Evolutionary conservation across 2,888 invertebrate species (phyloP).

Genomic region (Lysandra bellargus): DNA sequence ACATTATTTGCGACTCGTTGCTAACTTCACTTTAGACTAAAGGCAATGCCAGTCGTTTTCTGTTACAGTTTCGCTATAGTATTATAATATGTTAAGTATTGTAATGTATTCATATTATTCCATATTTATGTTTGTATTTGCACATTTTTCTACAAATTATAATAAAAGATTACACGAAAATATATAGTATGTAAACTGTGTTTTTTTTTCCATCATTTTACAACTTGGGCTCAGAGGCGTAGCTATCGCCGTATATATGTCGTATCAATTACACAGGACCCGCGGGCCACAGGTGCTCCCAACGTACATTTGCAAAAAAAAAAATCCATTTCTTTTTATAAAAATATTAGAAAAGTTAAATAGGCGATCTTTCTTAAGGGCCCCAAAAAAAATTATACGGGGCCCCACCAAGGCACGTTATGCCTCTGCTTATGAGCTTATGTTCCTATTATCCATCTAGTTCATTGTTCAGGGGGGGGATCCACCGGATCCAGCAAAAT

Average conservation of each 20-base stretch:
- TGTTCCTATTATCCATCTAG: no score
- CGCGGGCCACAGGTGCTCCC: no score
- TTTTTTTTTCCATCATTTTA: conserved; percentile 38
- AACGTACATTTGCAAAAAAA: no score
- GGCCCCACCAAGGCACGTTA: no score
- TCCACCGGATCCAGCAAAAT: no score
- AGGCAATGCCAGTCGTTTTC: not conserved
- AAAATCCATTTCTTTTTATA: no score
- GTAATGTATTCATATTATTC: conserved; percentile 56
- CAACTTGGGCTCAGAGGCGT: not conserved
- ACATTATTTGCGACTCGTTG: not conserved
- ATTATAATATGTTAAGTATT: conserved; percentile 49
- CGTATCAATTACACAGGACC: no score
- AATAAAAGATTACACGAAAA: conserved; percentile 68
- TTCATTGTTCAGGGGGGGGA: no score
- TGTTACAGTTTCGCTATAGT: conserved; percentile 32
- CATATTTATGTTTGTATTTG: conserved; percentile 65
- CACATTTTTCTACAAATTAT: conserved; percentile 76
- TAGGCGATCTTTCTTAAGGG: no score
- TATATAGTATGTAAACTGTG: conserved; percentile 54
- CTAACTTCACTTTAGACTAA: not conserved
- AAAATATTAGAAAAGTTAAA: no score
- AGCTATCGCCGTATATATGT: not conserved
- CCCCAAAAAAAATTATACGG: no score
- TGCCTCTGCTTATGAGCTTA: no score